phyloP scores from a whole-genome alignment of 2,797 vertebrate genomes.

The Falco berigora region DNA sequence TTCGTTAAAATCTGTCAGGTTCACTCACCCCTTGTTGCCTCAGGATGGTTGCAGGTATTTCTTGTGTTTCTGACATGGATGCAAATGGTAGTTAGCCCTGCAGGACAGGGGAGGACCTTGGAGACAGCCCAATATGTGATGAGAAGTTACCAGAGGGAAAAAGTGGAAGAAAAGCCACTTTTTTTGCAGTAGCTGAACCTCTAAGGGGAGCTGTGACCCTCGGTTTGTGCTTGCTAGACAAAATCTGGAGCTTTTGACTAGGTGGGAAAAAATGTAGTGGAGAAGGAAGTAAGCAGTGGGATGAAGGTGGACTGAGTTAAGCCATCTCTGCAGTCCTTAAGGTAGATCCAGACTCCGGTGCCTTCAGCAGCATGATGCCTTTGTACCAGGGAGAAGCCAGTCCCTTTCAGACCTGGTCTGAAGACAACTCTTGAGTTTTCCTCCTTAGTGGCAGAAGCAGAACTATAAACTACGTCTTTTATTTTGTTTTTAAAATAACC shows the following conservation, averaged over 20 bases:
- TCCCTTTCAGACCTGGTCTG: not conserved
- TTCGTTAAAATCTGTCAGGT: not conserved
- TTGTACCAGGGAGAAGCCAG: not conserved
- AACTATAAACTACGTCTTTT: not conserved
- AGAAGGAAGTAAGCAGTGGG: not conserved
- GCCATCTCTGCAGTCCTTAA: not conserved
- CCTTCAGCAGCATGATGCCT: not conserved
- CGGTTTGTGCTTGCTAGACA: not conserved
- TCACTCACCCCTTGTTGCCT: not conserved
- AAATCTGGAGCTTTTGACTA: not conserved
- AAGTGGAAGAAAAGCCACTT: not conserved
- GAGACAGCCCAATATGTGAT: not conserved
- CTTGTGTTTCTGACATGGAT: not conserved
- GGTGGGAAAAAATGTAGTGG: not conserved
- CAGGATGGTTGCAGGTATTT: not conserved
- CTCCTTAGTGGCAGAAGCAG: rapidly evolving
- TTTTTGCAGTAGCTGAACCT: not conserved
- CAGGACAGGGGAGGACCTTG: not conserved
- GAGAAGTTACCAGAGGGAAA: not conserved
- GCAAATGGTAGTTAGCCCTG: not conserved
- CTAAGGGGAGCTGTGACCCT: not conserved
- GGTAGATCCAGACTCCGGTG: not conserved
- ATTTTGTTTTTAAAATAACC: not conserved
- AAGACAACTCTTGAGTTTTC: not conserved
- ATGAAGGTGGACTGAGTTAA: not conserved